phyloP scores from a whole-genome alignment of 2,797 vertebrate species.

The Erethizon dorsatum region DNA sequence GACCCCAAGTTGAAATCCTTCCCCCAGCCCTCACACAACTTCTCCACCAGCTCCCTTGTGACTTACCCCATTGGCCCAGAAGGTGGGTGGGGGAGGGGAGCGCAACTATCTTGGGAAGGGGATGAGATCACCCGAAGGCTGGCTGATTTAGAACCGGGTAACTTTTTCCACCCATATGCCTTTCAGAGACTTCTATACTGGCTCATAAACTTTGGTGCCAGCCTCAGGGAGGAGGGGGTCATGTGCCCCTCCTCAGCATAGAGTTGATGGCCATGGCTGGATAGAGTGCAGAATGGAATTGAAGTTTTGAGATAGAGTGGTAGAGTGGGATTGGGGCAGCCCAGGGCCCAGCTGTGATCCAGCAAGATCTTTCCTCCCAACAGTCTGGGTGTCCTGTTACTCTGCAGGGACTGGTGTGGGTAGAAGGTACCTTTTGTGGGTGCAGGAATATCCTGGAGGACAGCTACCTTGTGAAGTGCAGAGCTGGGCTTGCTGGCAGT shows the following conservation, averaged over 20 bases:
- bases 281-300: background rate
- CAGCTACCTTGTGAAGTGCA: background rate
- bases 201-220: slow-evolving; percentile 74
- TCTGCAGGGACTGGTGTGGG: background rate
- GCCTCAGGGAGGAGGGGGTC: background rate
- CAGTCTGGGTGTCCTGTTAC: background rate
- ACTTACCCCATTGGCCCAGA: slow-evolving; percentile 67
- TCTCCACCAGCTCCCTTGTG: slow-evolving; percentile 59
- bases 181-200: slow-evolving; percentile 67
- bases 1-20: slow-evolving; percentile 48
- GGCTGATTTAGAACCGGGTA: slow-evolving; percentile 80
- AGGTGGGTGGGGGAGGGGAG: slow-evolving; percentile 69
- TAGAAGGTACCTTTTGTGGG: slow-evolving; percentile 11
- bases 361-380: background rate
- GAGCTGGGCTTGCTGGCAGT: background rate
- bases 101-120: slow-evolving; percentile 79
- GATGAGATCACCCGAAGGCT: slow-evolving; percentile 81
- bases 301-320: slow-evolving; percentile 15
- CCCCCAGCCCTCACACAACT: background rate
- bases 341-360: background rate
- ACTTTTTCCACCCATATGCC: slow-evolving; percentile 83
- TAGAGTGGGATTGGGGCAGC: background rate
- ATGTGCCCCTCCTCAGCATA: background rate
- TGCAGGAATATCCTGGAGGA: background rate
- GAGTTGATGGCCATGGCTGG: background rate